phyloP scores from a whole-genome alignment of 2,888 invertebrate species.

The Ischnus inquisitorius region DNA sequence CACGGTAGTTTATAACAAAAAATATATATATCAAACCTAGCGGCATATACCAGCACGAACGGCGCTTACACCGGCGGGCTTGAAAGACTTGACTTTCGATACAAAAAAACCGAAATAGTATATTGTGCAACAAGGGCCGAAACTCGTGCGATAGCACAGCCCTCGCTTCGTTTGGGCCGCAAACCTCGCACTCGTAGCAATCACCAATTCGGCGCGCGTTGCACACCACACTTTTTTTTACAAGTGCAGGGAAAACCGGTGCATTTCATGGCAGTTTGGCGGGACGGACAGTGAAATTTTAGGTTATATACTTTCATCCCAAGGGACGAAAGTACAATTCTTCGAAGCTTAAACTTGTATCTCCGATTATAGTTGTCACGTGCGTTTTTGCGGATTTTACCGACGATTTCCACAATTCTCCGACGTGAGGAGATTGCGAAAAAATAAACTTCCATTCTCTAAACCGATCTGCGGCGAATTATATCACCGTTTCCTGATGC shows the following conservation, averaged over 20 bases:
- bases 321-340: no score
- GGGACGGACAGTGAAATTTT: no score
- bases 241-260: no score
- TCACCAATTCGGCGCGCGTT: no score
- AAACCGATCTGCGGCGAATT: conserved; percentile 18
- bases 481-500: conserved; percentile 37
- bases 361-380: conserved; percentile 70
- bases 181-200: conserved; percentile 66
- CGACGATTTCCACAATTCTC: conserved; percentile 77
- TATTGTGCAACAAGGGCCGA: no score
- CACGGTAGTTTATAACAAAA: neutral
- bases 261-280: no score
- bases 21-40: neutral
- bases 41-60: neutral
- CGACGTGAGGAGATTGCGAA: conserved; percentile 73
- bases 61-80: conserved; percentile 42
- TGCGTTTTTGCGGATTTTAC: conserved; percentile 77
- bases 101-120: neutral
- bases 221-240: no score
- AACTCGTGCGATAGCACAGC: no score
- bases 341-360: conserved; percentile 71
- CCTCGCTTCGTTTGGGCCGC: no score
- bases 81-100: conserved; percentile 44
- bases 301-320: no score
- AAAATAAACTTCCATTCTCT: conserved; percentile 74